A percentile compares a stretch with the other conserved stretches of the same genome.
Conservation (phyloP, 30 jellyfish, hydroid and myxozoan genomes). For the Chironex yamaguchii region DNA sequence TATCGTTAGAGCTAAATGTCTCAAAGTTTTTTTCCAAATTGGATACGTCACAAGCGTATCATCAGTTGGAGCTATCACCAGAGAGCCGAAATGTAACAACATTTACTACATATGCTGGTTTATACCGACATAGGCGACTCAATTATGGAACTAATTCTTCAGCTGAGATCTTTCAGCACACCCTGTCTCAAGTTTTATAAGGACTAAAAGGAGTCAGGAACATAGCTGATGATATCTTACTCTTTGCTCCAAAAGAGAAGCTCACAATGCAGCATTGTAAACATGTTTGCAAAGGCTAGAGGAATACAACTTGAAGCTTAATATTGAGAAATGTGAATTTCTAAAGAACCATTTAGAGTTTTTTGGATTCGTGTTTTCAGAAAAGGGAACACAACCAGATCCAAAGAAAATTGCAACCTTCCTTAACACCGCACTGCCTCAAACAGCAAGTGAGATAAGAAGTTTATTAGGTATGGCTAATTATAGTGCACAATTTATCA, state of each 20-base stretch:
- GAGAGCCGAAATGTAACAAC: slow-evolving; percentile 27
- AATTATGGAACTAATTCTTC: slow-evolving; percentile 22
- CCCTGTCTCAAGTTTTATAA: slow-evolving; percentile 19
- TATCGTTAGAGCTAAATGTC: slow-evolving; percentile 25
- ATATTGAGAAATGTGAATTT: slow-evolving; percentile 33
- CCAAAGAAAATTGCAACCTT: slow-evolving; percentile 31
- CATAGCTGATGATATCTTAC: neutral
- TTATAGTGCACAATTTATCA: slow-evolving; percentile 23
- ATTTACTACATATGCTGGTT: slow-evolving; percentile 42
- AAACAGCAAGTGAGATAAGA: slow-evolving; percentile 1
- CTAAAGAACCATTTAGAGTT: slow-evolving; percentile 9
- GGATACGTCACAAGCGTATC: slow-evolving; percentile 26
- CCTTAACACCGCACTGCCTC: slow-evolving; percentile 8
- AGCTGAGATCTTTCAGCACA: slow-evolving; percentile 38
- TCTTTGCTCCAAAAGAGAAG: neutral
- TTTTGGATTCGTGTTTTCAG: slow-evolving; percentile 21
- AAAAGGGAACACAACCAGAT: slow-evolving; percentile 30
- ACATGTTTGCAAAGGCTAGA: neutral
- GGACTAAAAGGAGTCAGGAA: slow-evolving; percentile 46
- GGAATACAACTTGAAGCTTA: slow-evolving; percentile 21
- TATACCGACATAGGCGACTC: slow-evolving; percentile 10
- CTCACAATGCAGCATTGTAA: neutral
- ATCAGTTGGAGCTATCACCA: slow-evolving; percentile 14
- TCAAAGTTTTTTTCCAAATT: slow-evolving; percentile 25
- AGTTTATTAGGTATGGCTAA: slow-evolving; percentile 45